phyloP scores from a whole-genome alignment of 2,113 vertebrate species.

The Anguilla rostrata region DNA sequence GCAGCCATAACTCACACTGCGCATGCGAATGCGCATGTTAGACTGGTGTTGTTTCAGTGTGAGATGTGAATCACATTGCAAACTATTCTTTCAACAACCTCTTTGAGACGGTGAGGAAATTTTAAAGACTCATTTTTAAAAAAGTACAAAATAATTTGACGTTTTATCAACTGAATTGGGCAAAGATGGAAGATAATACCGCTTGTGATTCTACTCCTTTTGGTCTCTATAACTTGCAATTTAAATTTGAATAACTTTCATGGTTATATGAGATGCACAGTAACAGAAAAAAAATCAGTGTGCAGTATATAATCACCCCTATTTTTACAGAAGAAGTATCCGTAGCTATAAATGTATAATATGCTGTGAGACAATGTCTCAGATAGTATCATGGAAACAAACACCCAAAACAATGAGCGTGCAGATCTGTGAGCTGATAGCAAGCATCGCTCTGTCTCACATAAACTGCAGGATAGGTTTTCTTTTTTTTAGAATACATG shows the following conservation, averaged over 20 bases:
- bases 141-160: neutral
- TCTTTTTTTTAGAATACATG: neutral
- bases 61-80: neutral
- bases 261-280: neutral
- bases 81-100: neutral
- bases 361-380: neutral
- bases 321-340: neutral
- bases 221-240: neutral
- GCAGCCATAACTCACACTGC: neutral
- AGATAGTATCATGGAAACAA: neutral
- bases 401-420: neutral
- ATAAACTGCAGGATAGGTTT: neutral
- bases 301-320: neutral
- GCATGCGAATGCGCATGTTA: neutral
- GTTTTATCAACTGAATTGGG: neutral
- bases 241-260: neutral
- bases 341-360: neutral
- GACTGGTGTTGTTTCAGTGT: neutral
- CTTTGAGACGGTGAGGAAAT: neutral
- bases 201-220: too few species aligned
- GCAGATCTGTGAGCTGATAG: constrained; percentile 3
- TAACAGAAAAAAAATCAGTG: neutral
- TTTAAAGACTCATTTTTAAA: neutral
- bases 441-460: neutral
- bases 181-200: neutral